Evolutionary conservation across 2,888 invertebrate species (phyloP).

Genomic region (Scrobipalpa atriplicella): DNA sequence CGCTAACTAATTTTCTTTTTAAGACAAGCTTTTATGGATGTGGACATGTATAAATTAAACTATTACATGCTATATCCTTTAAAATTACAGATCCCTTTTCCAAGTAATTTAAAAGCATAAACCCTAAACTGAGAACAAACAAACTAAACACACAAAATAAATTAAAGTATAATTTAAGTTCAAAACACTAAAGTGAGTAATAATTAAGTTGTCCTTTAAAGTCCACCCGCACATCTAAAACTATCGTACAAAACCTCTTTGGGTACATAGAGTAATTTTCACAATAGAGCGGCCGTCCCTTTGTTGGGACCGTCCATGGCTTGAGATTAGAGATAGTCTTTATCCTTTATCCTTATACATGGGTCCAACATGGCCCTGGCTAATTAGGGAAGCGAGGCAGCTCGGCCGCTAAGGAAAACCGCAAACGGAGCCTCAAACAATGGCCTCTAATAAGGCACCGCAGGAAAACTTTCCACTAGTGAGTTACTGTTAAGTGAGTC

Average conservation of each 20-base stretch:
- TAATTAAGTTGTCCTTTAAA: neutral
- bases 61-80: too few species aligned
- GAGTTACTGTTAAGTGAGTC: neutral
- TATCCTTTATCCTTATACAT: constrained; percentile 25
- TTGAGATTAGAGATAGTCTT: constrained; percentile 24
- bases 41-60: neutral
- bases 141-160: neutral
- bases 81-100: neutral
- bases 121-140: neutral
- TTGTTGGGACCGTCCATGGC: constrained; percentile 24
- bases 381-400: constrained; percentile 62
- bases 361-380: constrained; percentile 46
- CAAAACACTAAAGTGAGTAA: neutral
- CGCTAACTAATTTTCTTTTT: too few species aligned
- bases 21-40: neutral
- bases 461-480: constrained; percentile 36
- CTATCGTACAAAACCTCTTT: neutral
- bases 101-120: too few species aligned
- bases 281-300: constrained; percentile 27
- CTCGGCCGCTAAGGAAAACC: constrained; percentile 60
- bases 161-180: neutral
- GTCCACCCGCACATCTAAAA: neutral
- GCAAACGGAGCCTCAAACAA: constrained; percentile 60
- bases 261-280: constrained; percentile 12
- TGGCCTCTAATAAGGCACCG: constrained; percentile 58